These are phyloP conservation scores for Stramonita haemastoma DNA, from an alignment of 2,888 invertebrate genomes.

Conservation along the genomic window DNA sequence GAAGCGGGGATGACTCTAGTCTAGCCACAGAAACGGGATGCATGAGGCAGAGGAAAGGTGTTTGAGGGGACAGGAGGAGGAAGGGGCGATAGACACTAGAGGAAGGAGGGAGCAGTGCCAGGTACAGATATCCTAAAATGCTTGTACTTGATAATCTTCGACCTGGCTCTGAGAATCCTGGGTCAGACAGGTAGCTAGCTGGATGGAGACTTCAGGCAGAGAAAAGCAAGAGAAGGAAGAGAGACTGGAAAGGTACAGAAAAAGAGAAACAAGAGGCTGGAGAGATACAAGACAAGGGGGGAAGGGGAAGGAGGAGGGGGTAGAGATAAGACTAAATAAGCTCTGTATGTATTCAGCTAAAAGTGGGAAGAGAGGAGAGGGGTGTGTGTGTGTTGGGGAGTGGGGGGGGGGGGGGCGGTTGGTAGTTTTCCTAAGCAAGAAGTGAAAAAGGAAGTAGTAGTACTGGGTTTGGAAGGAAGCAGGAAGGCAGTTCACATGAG, in stretches of 20 bases:
- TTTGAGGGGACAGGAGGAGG: neutral
- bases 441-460: neutral
- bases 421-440: neutral
- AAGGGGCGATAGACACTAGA: neutral
- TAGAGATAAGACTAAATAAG: neutral
- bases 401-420: no score
- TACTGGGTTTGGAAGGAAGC: no score
- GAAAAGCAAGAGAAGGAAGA: neutral
- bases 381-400: no score
- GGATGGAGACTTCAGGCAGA: no score
- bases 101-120: neutral
- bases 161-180: neutral
- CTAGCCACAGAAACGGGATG: neutral
- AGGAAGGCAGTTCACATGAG: neutral
- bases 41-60: neutral
- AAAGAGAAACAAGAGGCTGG: no score
- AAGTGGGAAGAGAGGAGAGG: neutral
- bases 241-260: neutral
- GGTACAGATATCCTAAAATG: neutral
- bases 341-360: neutral
- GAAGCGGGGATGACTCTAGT: neutral
- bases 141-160: conserved; percentile 3
- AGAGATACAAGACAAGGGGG: neutral
- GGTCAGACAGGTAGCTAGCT: neutral
- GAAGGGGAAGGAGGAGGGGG: neutral